Conservation (phyloP, 2,113 vertebrate genomes). For the Panurus biarmicus region DNA sequence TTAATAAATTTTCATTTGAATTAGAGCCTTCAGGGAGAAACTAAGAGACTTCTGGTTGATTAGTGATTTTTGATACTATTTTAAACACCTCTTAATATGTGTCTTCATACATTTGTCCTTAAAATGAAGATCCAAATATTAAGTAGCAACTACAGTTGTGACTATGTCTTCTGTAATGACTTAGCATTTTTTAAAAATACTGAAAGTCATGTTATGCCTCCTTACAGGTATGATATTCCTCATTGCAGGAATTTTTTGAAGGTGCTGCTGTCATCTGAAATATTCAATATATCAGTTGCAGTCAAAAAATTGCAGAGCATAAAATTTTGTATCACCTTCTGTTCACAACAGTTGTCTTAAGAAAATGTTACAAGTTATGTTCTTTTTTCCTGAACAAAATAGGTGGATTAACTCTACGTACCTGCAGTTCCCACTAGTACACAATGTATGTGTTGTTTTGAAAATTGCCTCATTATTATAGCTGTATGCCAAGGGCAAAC, state of each 20-base stretch:
- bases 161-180: not conserved
- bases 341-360: not conserved
- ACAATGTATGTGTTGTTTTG: not conserved
- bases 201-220: not conserved
- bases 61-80: not conserved
- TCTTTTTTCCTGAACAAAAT: not conserved
- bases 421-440: not conserved
- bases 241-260: not conserved
- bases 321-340: not conserved
- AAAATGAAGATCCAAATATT: fast-evolving
- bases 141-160: not conserved
- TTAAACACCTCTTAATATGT: not conserved
- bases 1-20: not conserved
- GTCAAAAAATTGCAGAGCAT: not conserved
- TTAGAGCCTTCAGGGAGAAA: not conserved
- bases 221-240: not conserved
- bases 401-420: not conserved
- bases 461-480: not conserved
- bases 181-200: not conserved
- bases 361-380: not conserved
- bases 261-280: not conserved
- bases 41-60: not conserved
- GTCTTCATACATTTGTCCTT: not conserved
- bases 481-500: not conserved
- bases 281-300: not conserved